Conservation (phyloP, 2,888 invertebrate species). For the Omphaloscelis lunosa region DNA sequence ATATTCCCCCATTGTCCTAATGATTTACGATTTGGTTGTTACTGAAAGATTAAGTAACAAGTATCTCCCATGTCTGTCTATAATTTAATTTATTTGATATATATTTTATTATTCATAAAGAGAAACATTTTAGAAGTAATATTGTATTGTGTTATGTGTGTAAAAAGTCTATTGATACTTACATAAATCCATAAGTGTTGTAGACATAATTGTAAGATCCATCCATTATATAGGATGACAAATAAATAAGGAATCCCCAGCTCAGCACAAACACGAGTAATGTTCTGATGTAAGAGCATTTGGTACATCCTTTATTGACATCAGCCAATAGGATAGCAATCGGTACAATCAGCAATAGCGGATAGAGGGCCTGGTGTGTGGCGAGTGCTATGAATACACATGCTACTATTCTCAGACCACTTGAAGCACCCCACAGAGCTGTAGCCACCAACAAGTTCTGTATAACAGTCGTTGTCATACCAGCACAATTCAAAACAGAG, state of each 20-base stretch:
- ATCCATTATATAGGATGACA: slow-evolving; percentile 92
- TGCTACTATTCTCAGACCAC: slow-evolving; percentile 91
- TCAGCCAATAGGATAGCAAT: slow-evolving; percentile 93
- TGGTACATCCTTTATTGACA: slow-evolving; percentile 86
- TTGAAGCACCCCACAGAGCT: slow-evolving; percentile 93
- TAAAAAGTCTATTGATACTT: slow-evolving; percentile 79
- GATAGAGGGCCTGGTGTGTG: slow-evolving; percentile 95
- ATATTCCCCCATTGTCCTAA: neutral
- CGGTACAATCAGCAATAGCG: slow-evolving; percentile 95
- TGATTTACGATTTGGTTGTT: slow-evolving; percentile 3
- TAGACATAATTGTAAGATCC: slow-evolving; percentile 92
- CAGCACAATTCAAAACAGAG: slow-evolving; percentile 96
- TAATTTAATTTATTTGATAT: neutral
- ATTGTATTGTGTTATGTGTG: neutral
- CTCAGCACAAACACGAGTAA: slow-evolving; percentile 89
- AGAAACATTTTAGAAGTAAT: neutral
- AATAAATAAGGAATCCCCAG: slow-evolving; percentile 90
- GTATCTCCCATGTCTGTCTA: neutral
- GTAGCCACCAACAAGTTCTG: slow-evolving; percentile 95
- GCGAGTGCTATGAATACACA: slow-evolving; percentile 94
- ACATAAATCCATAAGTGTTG: slow-evolving; percentile 96
- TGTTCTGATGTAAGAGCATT: slow-evolving; percentile 88
- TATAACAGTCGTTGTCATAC: slow-evolving; percentile 97
- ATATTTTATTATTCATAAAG: neutral
- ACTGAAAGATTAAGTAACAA: neutral